Conservation (phyloP, 2,888 invertebrate genomes). For the Pristionchus arcanus region DNA sequence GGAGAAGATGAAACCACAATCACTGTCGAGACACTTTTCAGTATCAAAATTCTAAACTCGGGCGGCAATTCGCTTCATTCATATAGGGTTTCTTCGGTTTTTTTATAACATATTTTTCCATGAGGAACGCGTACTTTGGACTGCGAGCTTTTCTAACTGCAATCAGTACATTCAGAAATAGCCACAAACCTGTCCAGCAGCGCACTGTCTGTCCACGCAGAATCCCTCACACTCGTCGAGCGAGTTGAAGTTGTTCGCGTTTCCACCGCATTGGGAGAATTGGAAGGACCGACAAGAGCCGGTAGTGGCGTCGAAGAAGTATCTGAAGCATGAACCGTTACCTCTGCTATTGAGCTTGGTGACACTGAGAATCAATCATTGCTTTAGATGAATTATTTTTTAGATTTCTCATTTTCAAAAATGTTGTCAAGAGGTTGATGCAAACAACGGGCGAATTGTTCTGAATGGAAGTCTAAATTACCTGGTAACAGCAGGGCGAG, state of each 20-base stretch:
- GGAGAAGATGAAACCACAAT: not conserved
- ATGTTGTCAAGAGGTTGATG: not conserved
- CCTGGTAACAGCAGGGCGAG: slow-evolving; percentile 64
- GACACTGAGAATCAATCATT: not conserved
- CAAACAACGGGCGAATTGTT: too few relatives aligned
- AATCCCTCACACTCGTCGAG: slow-evolving; percentile 79
- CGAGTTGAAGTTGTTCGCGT: slow-evolving; percentile 77
- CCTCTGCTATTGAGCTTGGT: not conserved
- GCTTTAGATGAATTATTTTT: too few relatives aligned
- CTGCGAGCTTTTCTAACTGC: not conserved
- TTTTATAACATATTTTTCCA: too few relatives aligned
- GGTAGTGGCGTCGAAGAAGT: slow-evolving; percentile 68
- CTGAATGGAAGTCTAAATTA: not conserved
- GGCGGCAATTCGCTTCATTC: too few relatives aligned
- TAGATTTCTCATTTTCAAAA: too few relatives aligned
- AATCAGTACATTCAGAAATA: not conserved
- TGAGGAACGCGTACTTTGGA: too few relatives aligned
- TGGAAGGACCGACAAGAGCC: slow-evolving; percentile 70
- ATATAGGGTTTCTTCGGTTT: too few relatives aligned
- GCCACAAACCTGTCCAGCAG: slow-evolving; percentile 63
- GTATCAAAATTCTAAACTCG: too few relatives aligned
- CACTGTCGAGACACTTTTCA: too few relatives aligned
- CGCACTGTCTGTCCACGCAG: slow-evolving; percentile 77
- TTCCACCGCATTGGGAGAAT: slow-evolving; percentile 77
- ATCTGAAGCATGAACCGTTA: slow-evolving; percentile 47